Evolutionary conservation across 2,888 invertebrate species (phyloP).

Genomic region (Tetanocera ferruginea): DNA sequence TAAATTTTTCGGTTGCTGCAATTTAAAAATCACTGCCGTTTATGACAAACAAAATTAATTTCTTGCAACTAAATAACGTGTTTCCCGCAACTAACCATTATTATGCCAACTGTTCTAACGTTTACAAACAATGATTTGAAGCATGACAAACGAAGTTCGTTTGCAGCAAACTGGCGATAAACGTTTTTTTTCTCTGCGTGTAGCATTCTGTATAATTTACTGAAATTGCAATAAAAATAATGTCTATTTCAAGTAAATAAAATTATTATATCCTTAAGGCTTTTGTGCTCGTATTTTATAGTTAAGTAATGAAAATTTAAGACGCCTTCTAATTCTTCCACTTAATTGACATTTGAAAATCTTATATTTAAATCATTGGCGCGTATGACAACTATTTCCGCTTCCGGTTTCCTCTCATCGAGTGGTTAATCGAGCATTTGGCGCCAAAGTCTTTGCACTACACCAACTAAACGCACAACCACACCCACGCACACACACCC

Average conservation of each 20-base stretch:
- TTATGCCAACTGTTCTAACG: too few species aligned
- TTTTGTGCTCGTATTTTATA: not conserved
- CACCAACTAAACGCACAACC: not conserved
- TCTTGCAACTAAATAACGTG: too few species aligned
- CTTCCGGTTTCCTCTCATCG: constrained; percentile 48
- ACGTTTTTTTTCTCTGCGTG: too few species aligned
- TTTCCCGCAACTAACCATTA: too few species aligned
- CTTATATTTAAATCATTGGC: constrained; percentile 31
- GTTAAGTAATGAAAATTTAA: constrained; percentile 12
- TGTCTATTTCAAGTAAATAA: not conserved
- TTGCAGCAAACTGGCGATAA: too few species aligned
- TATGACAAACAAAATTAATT: too few species aligned
- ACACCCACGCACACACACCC: not conserved
- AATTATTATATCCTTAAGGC: not conserved
- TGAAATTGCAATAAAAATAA: not conserved
- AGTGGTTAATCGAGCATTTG: constrained; percentile 51
- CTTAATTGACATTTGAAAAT: constrained; percentile 44
- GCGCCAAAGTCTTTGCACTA: constrained; percentile 42
- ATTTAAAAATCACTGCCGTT: too few species aligned
- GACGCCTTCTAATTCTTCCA: constrained; percentile 26
- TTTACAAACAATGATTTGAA: too few species aligned
- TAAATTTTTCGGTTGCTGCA: too few species aligned
- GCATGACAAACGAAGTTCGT: too few species aligned
- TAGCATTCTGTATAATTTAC: not conserved
- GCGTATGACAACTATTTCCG: constrained; percentile 46